Evolutionary conservation across 1,140 invertebrate genomes (phyloP).

Genomic region (Spodoptera frugiperda): DNA sequence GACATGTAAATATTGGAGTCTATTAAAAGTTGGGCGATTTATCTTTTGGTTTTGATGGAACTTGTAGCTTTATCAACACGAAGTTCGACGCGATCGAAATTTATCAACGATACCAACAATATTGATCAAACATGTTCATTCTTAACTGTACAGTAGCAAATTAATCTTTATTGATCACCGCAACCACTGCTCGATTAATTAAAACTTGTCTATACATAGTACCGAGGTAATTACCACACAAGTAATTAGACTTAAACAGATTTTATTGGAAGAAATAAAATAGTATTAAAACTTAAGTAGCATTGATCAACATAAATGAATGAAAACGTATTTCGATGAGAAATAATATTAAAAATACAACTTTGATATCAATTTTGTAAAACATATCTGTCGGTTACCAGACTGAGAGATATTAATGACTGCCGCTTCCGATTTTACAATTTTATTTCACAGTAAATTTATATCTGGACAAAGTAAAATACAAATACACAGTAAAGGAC

Average conservation of each 20-base stretch:
- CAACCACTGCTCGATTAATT: no score
- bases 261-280: not conserved
- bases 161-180: no score
- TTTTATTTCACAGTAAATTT: not conserved
- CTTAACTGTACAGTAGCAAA: not conserved
- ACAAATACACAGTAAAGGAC: not conserved
- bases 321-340: no score
- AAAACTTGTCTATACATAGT: no score
- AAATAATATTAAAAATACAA: not conserved
- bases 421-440: not conserved
- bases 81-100: constrained; percentile 15
- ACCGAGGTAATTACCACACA: no score
- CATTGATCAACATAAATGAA: no score
- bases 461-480: not conserved
- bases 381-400: not conserved
- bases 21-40: constrained; percentile 28
- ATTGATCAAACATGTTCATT: constrained; percentile 1
- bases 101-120: constrained; percentile 3
- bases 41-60: constrained; percentile 4
- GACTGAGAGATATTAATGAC: not conserved
- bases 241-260: not conserved
- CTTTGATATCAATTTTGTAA: not conserved
- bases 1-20: constrained; percentile 38
- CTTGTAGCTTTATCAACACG: constrained; percentile 22
- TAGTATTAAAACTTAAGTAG: no score